Percentiles rank a stretch among this genome's conserved stretches.
These are phyloP conservation scores for Anguilla megastoma DNA, from an alignment of 2,797 vertebrate species.

Conservation along the genomic window DNA sequence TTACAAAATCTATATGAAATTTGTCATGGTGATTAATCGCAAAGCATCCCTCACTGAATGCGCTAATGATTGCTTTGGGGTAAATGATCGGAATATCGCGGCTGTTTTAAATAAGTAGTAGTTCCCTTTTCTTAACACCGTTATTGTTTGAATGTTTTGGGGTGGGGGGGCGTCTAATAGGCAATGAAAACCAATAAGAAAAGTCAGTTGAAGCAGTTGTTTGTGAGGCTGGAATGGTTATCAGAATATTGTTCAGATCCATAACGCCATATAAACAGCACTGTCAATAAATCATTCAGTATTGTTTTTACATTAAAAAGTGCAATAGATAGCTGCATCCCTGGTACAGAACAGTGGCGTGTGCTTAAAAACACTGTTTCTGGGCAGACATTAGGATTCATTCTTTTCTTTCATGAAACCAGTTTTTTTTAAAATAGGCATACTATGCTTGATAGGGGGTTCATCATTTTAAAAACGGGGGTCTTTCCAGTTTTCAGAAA, in stretches of 20 bases:
- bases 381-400: too few relatives aligned
- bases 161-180: too few relatives aligned
- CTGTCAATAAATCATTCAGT: not conserved
- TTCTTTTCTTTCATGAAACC: not conserved
- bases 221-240: not conserved
- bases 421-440: not conserved
- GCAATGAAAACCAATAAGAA: not conserved
- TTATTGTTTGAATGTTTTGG: too few relatives aligned
- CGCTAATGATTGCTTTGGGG: too few relatives aligned
- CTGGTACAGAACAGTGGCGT: not conserved
- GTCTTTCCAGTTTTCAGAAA: not conserved
- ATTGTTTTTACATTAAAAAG: not conserved
- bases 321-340: not conserved
- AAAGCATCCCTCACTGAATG: too few relatives aligned
- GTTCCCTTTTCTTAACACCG: too few relatives aligned
- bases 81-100: too few relatives aligned
- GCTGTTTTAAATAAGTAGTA: too few relatives aligned
- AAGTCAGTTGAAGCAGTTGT: not conserved
- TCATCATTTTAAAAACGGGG: not conserved
- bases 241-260: not conserved
- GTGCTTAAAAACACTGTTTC: too few relatives aligned
- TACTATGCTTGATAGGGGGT: not conserved
- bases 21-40: not conserved
- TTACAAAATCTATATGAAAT: not conserved
- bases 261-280: not conserved